These are phyloP conservation scores for Numida meleagris DNA, from an alignment of 2,113 vertebrate species.

Conservation along the genomic window DNA sequence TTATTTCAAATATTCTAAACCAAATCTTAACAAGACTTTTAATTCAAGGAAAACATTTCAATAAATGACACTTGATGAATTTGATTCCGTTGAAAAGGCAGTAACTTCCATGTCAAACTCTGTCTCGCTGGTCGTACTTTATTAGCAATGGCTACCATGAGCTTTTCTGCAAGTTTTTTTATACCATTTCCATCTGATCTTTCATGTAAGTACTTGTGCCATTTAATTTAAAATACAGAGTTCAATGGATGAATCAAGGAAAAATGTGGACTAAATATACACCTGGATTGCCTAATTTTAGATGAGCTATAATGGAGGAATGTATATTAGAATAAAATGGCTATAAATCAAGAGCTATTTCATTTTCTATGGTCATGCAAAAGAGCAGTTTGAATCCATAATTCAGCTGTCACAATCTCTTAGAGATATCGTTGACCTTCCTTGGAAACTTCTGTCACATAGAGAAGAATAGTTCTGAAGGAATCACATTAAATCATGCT, in stretches of 20 bases:
- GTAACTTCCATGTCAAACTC: background rate
- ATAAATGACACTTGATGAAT: background rate
- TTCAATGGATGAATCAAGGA: conserved; percentile 31
- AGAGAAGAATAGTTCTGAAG: conserved; percentile 57
- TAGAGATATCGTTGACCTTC: conserved; percentile 71
- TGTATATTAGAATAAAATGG: conserved; percentile 57
- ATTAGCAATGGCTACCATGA: background rate
- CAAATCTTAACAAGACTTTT: background rate
- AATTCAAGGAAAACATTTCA: background rate
- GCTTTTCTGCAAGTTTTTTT: background rate
- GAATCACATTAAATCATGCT: conserved; percentile 53
- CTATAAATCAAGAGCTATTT: conserved; percentile 69
- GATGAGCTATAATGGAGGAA: conserved; percentile 58
- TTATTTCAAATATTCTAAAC: background rate
- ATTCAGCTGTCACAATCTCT: conserved; percentile 72
- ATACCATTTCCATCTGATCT: conserved; percentile 9
- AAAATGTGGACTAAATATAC: conserved; percentile 36
- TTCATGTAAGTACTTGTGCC: background rate
- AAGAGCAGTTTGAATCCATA: conserved; percentile 70
- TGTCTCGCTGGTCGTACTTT: background rate
- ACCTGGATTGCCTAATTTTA: conserved; percentile 52
- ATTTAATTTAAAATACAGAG: conserved; percentile 58
- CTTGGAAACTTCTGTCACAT: conserved; percentile 58
- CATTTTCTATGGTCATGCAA: conserved; percentile 64
- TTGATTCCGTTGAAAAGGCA: background rate